phyloP scores from a whole-genome alignment of 2,113 vertebrate species.

The Onychostoma macrolepis region DNA sequence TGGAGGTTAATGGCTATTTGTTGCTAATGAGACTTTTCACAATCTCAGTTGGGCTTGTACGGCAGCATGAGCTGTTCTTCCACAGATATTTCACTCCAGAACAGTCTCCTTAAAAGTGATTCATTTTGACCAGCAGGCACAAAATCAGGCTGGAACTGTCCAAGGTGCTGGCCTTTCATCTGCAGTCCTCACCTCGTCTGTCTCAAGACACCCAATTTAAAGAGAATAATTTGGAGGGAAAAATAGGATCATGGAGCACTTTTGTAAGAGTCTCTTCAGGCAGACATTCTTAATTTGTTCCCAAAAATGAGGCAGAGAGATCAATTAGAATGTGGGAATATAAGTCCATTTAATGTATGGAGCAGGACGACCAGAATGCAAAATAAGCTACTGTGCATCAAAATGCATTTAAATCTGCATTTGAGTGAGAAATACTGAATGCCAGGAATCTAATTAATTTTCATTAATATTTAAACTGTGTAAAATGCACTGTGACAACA shows the following conservation, averaged over 20 bases:
- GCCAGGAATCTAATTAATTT: background rate
- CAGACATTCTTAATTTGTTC: conserved; percentile 24
- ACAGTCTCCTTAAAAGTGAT: conserved; percentile 59
- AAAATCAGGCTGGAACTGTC: conserved; percentile 69
- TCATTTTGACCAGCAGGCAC: conserved; percentile 64
- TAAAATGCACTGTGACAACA: background rate
- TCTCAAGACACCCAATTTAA: conserved; percentile 62
- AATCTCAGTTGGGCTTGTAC: conserved; percentile 5
- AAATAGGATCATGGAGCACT: conserved; percentile 48
- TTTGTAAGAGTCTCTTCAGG: conserved; percentile 46
- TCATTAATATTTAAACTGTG: background rate
- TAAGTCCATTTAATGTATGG: background rate
- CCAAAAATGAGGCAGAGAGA: conserved; percentile 14
- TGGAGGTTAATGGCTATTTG: conserved; percentile 50
- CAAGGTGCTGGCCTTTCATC: conserved; percentile 69
- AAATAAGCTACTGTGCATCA: background rate
- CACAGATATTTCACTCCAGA: conserved; percentile 23
- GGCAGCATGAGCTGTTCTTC: conserved; percentile 8
- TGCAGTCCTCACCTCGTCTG: conserved; percentile 48
- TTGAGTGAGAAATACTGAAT: background rate
- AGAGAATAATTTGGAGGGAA: conserved; percentile 58
- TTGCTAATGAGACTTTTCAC: conserved; percentile 45
- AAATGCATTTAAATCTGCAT: background rate
- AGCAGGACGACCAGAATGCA: background rate
- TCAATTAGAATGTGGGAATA: conserved; percentile 5